Percentiles rank a stretch among this genome's conserved stretches.
phyloP scores from a whole-genome alignment of 2,113 vertebrate species.

The Machaerirhynchus nigripectus region DNA sequence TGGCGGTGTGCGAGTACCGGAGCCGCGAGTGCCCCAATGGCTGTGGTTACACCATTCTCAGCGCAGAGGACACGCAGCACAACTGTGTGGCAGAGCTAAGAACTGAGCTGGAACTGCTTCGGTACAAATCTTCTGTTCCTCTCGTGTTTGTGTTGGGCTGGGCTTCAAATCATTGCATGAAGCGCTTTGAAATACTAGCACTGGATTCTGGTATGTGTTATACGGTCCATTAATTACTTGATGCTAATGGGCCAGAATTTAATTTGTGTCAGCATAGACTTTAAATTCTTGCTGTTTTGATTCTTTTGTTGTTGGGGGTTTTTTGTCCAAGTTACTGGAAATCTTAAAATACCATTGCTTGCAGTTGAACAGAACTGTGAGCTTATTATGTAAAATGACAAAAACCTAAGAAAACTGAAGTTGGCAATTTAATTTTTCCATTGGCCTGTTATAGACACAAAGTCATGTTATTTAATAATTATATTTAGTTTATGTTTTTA shows the following conservation, averaged over 20 bases:
- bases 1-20: slow-evolving; percentile 80
- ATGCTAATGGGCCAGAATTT: not conserved
- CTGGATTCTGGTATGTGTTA: not conserved
- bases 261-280: not conserved
- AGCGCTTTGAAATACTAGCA: not conserved
- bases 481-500: not conserved
- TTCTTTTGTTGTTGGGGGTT: not conserved
- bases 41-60: slow-evolving; percentile 79
- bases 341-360: not conserved
- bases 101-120: slow-evolving; percentile 82
- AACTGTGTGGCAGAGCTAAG: slow-evolving; percentile 86
- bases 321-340: not conserved
- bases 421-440: not conserved
- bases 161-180: not conserved
- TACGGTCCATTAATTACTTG: not conserved
- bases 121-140: slow-evolving; percentile 60
- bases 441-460: not conserved
- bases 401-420: not conserved
- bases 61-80: slow-evolving; percentile 76
- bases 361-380: not conserved
- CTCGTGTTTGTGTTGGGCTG: not conserved
- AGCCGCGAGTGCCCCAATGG: slow-evolving; percentile 82
- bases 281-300: not conserved
- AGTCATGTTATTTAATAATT: not conserved
- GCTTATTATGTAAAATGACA: not conserved